Base-by-base conservation (phyloP, 2,113 vertebrate genomes). In the Odocoileus hemionus region DNA sequence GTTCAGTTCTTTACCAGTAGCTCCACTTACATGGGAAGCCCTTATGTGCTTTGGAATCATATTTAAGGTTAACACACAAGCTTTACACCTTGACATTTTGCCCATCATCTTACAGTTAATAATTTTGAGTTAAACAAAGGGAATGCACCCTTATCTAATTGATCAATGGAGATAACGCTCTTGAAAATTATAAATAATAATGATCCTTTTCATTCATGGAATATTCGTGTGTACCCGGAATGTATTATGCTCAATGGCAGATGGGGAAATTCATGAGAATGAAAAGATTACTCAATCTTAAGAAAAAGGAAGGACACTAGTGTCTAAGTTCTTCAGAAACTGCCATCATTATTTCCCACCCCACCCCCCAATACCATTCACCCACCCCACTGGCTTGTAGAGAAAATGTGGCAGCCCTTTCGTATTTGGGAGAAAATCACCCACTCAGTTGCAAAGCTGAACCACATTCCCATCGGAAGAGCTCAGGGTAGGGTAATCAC, bases 401-500 rank as follows among this genome's bases (percentile, higher is more conserved):
- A 84, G n/a, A 58, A 92, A 78, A 52, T 12, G 6, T 12, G 23
- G 30, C 43, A 60, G 33, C 55, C 19, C 12, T 33, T 25, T 61
- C 19, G 25, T 33, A 17, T 55, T 30, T 7, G 26, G 14, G 19
- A 84, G 43, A 54, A 6, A 15, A 3, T 36, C 67, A 25, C 11
- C 79, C 55, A 6, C 26, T n/a, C 7, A 4, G 47, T 21, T 50
- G 28, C 0, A 1, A 0, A 23, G 15, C 60, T 25, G 86, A 47
- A 47, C 12, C 61, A 43, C 43, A 3, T 74, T 28, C 10, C 9
- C 25, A 1, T 23, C 0, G 0, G 50, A 52, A 12, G 25, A 15
- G 9, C 57, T 92, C 28, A 2, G 47, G n/a, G 1, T 67, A 15
- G 2, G 0, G 2, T 3, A 1, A 1, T 10, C 52, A 5, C 7